Conservation (phyloP, 2,113 vertebrate genomes). For the Bubo scandiacus region DNA sequence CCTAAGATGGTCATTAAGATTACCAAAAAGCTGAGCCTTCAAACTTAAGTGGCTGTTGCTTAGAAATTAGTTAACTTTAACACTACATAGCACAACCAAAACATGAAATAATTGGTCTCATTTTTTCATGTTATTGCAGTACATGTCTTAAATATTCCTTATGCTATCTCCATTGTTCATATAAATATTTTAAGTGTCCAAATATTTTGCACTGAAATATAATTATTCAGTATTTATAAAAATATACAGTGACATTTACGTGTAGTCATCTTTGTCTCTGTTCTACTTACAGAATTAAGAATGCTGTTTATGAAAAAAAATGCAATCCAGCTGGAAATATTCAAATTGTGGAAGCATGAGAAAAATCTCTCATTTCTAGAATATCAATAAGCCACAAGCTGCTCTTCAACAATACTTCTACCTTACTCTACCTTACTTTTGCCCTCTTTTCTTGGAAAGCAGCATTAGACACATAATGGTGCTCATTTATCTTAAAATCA, state of each 20-base stretch:
- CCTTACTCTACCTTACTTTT: neutral
- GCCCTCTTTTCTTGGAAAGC: neutral
- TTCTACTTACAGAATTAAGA: neutral
- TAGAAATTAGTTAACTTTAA: neutral
- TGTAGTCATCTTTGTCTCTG: neutral
- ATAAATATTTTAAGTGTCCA: neutral
- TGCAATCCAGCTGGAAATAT: neutral
- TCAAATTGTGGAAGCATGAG: neutral
- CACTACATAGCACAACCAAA: neutral
- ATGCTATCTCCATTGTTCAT: neutral
- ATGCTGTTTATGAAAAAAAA: neutral
- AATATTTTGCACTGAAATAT: neutral
- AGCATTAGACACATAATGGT: neutral
- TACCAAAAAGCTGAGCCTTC: neutral
- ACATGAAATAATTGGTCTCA: neutral
- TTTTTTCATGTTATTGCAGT: neutral
- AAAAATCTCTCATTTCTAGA: neutral
- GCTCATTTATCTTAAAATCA: neutral
- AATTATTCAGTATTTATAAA: neutral
- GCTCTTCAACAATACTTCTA: neutral
- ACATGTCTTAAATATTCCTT: neutral
- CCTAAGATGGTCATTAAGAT: neutral
- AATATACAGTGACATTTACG: neutral
- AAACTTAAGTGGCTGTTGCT: neutral
- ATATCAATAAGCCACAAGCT: neutral